These are phyloP conservation scores for Nymphalis io DNA, from an alignment of 1,140 invertebrate species.

Conservation along the genomic window DNA sequence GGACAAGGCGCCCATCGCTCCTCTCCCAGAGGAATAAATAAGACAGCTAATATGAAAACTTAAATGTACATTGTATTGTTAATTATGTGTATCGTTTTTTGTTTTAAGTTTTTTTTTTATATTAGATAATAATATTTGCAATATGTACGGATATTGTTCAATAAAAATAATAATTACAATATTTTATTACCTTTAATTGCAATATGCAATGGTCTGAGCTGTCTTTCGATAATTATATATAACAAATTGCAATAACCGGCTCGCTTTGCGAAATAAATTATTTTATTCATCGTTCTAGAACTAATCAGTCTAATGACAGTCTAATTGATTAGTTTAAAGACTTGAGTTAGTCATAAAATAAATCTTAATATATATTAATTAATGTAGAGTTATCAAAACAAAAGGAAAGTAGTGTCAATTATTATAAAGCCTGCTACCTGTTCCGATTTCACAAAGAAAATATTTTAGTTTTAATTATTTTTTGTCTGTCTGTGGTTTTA, in stretches of 20 bases:
- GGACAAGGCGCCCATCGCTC: too few relatives aligned
- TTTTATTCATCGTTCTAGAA: conserved; percentile 17
- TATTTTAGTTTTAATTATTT: too few relatives aligned
- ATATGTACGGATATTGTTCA: conserved; percentile 2
- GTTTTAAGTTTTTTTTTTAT: not conserved
- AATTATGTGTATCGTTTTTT: conserved; percentile 14
- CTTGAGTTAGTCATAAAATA: not conserved
- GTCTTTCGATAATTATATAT: conserved; percentile 25
- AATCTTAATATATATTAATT: too few relatives aligned
- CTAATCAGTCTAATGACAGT: conserved; percentile 15
- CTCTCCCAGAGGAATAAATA: not conserved
- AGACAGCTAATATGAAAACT: not conserved
- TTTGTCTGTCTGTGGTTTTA: too few relatives aligned
- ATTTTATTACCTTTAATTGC: conserved; percentile 30
- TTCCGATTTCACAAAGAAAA: too few relatives aligned
- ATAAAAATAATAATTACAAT: conserved; percentile 25
- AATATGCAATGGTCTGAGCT: conserved; percentile 10
- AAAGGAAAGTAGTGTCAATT: too few relatives aligned
- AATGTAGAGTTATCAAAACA: too few relatives aligned
- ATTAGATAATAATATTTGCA: conserved; percentile 19
- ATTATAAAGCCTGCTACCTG: too few relatives aligned
- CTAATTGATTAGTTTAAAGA: conserved; percentile 16
- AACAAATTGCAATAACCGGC: conserved; percentile 28
- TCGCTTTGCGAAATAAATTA: conserved; percentile 16
- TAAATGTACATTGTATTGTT: conserved; percentile 2